These are phyloP conservation scores for Holotrichia oblita DNA, from an alignment of 1,140 invertebrate genomes.

Conservation along the genomic window DNA sequence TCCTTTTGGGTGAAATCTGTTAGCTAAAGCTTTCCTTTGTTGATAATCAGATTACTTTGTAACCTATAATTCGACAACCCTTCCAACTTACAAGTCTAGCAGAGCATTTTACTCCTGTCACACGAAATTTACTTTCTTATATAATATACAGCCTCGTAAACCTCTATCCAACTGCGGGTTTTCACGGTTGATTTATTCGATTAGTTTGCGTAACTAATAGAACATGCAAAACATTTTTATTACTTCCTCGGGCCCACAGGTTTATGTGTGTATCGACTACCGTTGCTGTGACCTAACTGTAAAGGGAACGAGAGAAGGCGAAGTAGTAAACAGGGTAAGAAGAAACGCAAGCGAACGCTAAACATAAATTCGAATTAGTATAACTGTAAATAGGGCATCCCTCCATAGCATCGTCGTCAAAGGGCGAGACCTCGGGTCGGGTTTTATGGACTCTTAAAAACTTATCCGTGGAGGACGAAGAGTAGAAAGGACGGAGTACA, in stretches of 20 bases:
- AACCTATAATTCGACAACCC: no score
- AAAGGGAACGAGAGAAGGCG: background rate
- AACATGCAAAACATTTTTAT: constrained; percentile 33
- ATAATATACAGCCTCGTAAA: constrained; percentile 6
- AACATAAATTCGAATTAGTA: constrained; percentile 37
- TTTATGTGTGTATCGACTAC: background rate
- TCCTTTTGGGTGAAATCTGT: no score
- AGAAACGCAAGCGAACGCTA: constrained; percentile 8
- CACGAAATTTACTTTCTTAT: background rate
- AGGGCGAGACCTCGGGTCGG: constrained; percentile 16
- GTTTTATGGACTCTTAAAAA: constrained; percentile 36
- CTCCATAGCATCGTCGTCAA: constrained; percentile 8
- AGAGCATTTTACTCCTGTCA: background rate
- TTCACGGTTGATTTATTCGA: constrained; percentile 15
- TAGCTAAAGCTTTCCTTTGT: no score
- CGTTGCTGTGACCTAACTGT: background rate
- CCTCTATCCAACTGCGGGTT: background rate
- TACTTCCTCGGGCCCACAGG: background rate
- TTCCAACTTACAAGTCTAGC: no score
- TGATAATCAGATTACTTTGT: no score
- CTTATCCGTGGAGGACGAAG: constrained; percentile 16
- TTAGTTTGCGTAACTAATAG: constrained; percentile 28
- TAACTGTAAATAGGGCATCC: constrained; percentile 28
- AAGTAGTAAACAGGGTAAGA: background rate
- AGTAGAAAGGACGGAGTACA: background rate